phyloP scores from a whole-genome alignment of 2,113 vertebrate genomes.

The Lamprotornis superbus region DNA sequence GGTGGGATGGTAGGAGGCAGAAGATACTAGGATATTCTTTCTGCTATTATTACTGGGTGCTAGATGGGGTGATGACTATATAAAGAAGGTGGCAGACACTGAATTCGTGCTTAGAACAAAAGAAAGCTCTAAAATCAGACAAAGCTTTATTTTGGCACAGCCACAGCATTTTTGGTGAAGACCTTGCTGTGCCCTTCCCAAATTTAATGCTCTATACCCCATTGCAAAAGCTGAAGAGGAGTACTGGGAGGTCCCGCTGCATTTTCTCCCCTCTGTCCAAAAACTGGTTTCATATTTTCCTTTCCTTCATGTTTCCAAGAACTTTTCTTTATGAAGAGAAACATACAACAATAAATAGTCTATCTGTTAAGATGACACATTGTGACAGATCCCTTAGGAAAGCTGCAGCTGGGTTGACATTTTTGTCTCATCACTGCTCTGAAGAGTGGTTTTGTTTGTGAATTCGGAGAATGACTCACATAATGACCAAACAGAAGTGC shows the following conservation, averaged over 20 bases:
- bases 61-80: not conserved
- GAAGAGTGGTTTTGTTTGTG: conserved; percentile 33
- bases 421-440: conserved; percentile 15
- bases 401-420: conserved; percentile 1
- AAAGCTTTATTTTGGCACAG: conserved; percentile 1
- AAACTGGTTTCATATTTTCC: not conserved
- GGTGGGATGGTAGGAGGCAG: not conserved
- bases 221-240: not conserved
- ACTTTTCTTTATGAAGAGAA: conserved; percentile 7
- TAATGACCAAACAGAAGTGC: not conserved
- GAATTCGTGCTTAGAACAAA: conserved; percentile 14
- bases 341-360: not conserved
- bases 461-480: not conserved
- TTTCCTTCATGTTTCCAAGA: not conserved
- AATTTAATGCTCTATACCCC: not conserved
- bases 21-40: not conserved
- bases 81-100: not conserved
- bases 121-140: not conserved
- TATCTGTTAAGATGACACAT: not conserved
- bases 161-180: not conserved
- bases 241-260: not conserved
- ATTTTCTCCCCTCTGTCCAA: not conserved
- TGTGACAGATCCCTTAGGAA: conserved; percentile 6
- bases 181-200: not conserved
- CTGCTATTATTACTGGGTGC: conserved; percentile 6